Evolutionary conservation across 1,140 invertebrate species (phyloP).

Genomic region (Gryllus bimaculatus): DNA sequence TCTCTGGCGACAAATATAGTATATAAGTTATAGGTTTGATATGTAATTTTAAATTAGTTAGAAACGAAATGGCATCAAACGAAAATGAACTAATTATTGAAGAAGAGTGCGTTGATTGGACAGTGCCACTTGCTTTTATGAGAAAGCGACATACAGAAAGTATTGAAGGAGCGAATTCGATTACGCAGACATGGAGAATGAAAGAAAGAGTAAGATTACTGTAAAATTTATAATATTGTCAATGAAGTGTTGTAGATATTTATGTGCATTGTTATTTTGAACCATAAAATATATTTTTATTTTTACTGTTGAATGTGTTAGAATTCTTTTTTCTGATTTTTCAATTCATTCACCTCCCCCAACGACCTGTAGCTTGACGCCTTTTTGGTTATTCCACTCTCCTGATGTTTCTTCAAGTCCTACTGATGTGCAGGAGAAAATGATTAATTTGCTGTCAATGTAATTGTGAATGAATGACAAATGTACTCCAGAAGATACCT

Average conservation of each 20-base stretch:
- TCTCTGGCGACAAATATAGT: background rate
- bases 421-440: no score
- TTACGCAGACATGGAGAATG: constrained; percentile 77
- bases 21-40: background rate
- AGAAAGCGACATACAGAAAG: constrained; percentile 63
- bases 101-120: constrained; percentile 39
- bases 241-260: constrained; percentile 17
- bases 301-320: background rate
- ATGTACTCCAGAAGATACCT: no score
- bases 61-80: background rate
- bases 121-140: constrained; percentile 54
- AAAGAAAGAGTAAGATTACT: constrained; percentile 68
- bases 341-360: no score
- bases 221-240: background rate
- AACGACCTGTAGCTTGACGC: no score
- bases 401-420: no score
- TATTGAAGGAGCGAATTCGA: constrained; percentile 61
- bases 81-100: background rate
- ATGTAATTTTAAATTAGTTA: constrained; percentile 4
- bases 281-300: constrained; percentile 7
- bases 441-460: no score
- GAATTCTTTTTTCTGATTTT: no score
- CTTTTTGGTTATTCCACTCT: no score
- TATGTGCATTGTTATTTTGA: background rate
- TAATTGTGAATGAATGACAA: no score